These are phyloP conservation scores for Antechinus stuartii DNA, from an alignment of 2,113 vertebrate species.

Conservation along the genomic window DNA sequence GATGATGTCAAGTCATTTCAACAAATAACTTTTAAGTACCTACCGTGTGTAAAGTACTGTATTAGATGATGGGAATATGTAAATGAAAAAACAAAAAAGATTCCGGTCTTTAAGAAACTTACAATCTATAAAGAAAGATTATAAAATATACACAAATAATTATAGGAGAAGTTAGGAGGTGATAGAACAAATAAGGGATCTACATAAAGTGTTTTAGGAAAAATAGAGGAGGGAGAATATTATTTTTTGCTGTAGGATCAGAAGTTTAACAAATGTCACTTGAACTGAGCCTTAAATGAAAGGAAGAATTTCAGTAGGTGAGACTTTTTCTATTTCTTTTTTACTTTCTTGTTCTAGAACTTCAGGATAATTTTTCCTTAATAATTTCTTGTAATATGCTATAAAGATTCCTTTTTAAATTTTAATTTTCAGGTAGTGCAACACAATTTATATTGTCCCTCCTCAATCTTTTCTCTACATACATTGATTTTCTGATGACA, in stretches of 20 bases:
- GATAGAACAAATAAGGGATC: not conserved
- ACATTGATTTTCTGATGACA: no score
- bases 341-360: no score
- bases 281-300: not conserved
- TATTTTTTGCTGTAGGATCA: not conserved
- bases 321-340: no score
- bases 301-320: no score
- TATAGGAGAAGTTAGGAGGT: not conserved
- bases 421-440: no score
- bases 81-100: not conserved
- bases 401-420: no score
- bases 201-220: not conserved
- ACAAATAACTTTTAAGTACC: not conserved
- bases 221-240: not conserved
- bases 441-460: no score
- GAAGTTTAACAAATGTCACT: not conserved
- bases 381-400: no score
- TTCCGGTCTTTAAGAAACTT: not conserved
- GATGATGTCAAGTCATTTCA: not conserved
- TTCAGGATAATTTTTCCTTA: no score
- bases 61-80: not conserved
- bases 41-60: not conserved
- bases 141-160: not conserved
- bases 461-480: no score
- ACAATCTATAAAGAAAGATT: not conserved